Conservation (phyloP, 2,113 vertebrate genomes). For the Chunga burmeisteri region DNA sequence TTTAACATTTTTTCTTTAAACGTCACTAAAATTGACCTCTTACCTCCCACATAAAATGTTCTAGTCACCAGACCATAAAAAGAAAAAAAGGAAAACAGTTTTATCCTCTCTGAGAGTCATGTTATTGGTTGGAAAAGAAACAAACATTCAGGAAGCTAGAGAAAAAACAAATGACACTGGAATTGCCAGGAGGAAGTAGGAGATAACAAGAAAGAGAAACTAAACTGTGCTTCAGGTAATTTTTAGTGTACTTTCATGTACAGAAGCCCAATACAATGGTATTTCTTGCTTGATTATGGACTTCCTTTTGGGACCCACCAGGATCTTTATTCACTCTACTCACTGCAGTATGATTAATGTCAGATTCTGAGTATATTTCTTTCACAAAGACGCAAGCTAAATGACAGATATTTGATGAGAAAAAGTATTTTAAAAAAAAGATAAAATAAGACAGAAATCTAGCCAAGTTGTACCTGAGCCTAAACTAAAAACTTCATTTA, state of each 20-base stretch:
- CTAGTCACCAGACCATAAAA: not conserved
- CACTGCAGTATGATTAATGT: not conserved
- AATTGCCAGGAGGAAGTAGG: not conserved
- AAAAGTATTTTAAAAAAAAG: not conserved
- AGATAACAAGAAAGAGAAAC: not conserved
- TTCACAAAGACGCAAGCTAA: not conserved
- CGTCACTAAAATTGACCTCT: not conserved
- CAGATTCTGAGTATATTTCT: not conserved
- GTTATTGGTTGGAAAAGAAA: not conserved
- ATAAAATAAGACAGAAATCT: not conserved
- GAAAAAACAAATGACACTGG: not conserved
- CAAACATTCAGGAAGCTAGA: fast-evolving
- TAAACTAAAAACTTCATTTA: not conserved
- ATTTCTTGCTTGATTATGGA: not conserved
- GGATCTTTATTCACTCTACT: not conserved
- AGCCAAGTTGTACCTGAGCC: not conserved
- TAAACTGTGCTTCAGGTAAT: not conserved
- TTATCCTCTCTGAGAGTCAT: not conserved
- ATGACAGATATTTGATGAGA: not conserved
- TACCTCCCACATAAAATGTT: not conserved
- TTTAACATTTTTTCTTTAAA: not conserved
- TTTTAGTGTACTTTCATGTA: not conserved
- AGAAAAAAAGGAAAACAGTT: fast-evolving
- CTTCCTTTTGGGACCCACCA: not conserved
- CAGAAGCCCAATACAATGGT: not conserved